Evolutionary conservation across 2,888 invertebrate genomes (phyloP).

Genomic region (Leptura quadrifasciata): DNA sequence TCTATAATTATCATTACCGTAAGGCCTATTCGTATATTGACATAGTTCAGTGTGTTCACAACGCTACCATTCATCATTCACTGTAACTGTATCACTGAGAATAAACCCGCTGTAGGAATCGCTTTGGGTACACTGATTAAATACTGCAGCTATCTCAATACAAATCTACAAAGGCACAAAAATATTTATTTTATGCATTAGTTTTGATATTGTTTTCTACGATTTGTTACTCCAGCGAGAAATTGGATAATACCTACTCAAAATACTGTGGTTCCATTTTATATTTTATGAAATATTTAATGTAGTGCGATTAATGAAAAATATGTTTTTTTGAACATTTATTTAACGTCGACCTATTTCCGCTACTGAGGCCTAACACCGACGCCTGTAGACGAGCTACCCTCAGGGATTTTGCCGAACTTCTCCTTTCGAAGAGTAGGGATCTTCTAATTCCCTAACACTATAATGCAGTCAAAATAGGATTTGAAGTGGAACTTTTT

Average conservation of each 20-base stretch:
- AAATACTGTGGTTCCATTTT: neutral
- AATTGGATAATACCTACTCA: neutral
- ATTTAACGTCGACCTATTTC: too few species aligned
- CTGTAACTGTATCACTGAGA: constrained; percentile 54
- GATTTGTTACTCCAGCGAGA: too few species aligned
- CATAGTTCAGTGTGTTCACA: constrained; percentile 60
- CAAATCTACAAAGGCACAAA: constrained; percentile 41
- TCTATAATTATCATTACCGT: constrained; percentile 53
- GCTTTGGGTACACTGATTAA: constrained; percentile 18
- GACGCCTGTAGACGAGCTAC: too few species aligned
- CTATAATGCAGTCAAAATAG: too few species aligned
- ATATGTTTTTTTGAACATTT: too few species aligned
- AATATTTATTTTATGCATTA: constrained; percentile 23
- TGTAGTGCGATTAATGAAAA: neutral
- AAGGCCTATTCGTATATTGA: constrained; percentile 65
- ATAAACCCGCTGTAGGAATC: constrained; percentile 53
- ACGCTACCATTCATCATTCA: constrained; percentile 42
- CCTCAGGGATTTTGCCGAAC: too few species aligned
- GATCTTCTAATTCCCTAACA: too few species aligned
- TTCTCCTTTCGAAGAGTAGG: too few species aligned
- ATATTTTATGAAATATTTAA: neutral
- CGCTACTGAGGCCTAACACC: too few species aligned
- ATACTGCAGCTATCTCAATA: constrained; percentile 29
- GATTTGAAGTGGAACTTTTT: too few species aligned
- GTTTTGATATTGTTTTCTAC: neutral